Conservation (phyloP, 2,888 invertebrate species). For the Pemphredon lugubris region DNA sequence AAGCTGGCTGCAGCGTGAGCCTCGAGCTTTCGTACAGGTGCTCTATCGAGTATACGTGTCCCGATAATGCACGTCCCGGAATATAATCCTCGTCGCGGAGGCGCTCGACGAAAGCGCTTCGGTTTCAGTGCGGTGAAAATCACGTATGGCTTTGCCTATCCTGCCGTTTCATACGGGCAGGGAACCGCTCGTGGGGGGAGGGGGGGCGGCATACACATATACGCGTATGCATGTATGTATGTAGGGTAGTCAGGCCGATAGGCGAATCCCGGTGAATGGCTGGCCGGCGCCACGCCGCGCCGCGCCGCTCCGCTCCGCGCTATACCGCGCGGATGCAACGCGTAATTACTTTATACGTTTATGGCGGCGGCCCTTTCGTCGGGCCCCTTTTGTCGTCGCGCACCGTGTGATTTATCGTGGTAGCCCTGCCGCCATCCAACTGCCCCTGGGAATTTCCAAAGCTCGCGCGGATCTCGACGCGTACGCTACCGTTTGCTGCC, state of each 20-base stretch:
- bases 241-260: constrained; percentile 29
- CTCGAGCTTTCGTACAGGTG: constrained; percentile 31
- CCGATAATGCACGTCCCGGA: constrained; percentile 69
- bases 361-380: constrained; percentile 69
- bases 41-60: constrained; percentile 53
- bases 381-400: constrained; percentile 68
- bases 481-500: constrained; percentile 44
- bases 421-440: constrained; percentile 35
- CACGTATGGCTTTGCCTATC: constrained; percentile 54
- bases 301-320: too few relatives aligned
- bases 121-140: constrained; percentile 59
- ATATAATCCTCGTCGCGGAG: constrained; percentile 69
- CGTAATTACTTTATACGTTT: constrained; percentile 75
- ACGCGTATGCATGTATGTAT: neutral
- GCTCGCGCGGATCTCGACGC: constrained; percentile 48
- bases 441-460: constrained; percentile 61
- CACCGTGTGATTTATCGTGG: constrained; percentile 65
- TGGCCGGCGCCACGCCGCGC: constrained; percentile 53
- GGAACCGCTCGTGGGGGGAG: too few relatives aligned
- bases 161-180: constrained; percentile 39
- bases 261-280: constrained; percentile 63
- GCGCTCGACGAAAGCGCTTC: constrained; percentile 50
- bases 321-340: constrained; percentile 57
- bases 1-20: constrained; percentile 31
- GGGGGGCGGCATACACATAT: too few relatives aligned